phyloP scores from a whole-genome alignment of 2,113 vertebrate genomes.

The Ciconia stormi region DNA sequence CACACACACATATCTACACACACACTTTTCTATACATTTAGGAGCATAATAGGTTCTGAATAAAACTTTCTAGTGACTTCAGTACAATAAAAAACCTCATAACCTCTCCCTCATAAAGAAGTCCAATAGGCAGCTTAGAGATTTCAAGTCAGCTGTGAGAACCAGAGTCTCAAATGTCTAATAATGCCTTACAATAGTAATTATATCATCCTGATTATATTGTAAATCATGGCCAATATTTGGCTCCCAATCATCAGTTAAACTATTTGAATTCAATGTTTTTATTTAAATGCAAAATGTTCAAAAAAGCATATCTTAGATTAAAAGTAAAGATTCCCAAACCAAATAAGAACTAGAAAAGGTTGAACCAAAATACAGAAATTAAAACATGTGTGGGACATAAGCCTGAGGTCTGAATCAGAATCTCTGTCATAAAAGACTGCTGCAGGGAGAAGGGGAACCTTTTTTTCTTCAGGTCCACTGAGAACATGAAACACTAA shows the following conservation, averaged over 20 bases:
- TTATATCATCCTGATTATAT: background rate
- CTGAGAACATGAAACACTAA: background rate
- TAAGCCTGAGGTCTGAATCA: background rate
- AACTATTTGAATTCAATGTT: background rate
- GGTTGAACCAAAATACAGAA: background rate
- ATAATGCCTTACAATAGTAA: background rate
- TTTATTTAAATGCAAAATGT: background rate
- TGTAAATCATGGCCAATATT: background rate
- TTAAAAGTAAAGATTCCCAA: background rate
- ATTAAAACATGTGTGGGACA: background rate
- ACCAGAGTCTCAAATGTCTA: background rate
- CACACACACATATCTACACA: background rate
- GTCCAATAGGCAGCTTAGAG: background rate
- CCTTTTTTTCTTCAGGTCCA: background rate
- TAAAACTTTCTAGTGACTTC: background rate
- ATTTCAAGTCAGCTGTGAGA: background rate
- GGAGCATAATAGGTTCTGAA: background rate
- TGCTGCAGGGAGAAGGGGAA: accelerated
- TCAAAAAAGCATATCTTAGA: background rate
- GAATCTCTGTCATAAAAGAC: background rate
- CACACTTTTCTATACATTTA: background rate
- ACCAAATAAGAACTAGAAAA: background rate
- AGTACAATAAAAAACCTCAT: background rate
- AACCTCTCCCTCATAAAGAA: background rate
- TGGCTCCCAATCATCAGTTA: background rate